Evolutionary conservation across 2,113 vertebrate species (phyloP), one percentile per base, ranked within the genome.

Genomic region (Xyliphius kryptos): DNA sequence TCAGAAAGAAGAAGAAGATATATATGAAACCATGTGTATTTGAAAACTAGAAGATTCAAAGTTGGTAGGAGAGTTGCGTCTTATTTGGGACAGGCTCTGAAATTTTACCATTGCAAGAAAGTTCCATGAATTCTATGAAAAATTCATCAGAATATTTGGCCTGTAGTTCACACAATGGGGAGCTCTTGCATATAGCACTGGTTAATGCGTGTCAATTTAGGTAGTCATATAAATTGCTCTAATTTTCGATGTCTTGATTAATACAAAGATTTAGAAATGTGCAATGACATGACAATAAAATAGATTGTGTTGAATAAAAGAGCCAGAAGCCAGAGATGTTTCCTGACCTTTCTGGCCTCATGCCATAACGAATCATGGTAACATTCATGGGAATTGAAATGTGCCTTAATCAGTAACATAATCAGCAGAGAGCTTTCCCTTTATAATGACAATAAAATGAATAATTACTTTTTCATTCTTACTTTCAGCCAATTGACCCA

Each of bases 371-470:
- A 53, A 73, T 74, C 72, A 70, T 61, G 69, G 62, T 55, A 56
- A 56, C 43, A 44, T 61, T 65, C 65, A 68, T 14, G 21, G 54
- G 46, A 66, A 71, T 62, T 53, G 68, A 55, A 63, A 63, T 59
- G 57, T 68, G 65, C 66, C 73, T 63, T 43, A 71, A 51, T 57
- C 71, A 67, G 78, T 77, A 63, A 51, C 51, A 53, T 59, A 32
- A 71, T 72, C 66, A 72, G 48, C 65, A 38, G 44, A 57, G 71
- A 70, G 12, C 69, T 64, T 57, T 65, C 68, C 11, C 50, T 68
- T 77, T 73, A 67, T 76, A 62, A 71, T 76, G 63, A 63, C 53
- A 76, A 64, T 66, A 77, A 70, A 78, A 68, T 80, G 55, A 80
- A 74, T 75, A 65, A 76, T 66, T 50, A 69, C 70, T 74, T 67